phyloP scores from a whole-genome alignment of 2,888 invertebrate species.

The Philereme transversata region DNA sequence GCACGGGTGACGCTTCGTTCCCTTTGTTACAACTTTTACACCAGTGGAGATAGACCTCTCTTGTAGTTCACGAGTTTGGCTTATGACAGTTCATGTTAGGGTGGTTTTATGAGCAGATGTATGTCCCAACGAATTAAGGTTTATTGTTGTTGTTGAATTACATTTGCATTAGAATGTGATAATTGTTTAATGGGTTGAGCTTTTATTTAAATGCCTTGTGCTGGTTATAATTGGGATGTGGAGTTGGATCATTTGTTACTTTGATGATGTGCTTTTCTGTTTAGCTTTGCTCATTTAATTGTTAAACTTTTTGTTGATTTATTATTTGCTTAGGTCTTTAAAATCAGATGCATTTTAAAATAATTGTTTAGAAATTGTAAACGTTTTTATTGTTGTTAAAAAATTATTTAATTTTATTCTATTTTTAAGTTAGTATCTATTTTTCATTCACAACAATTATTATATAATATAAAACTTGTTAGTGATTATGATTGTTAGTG shows the following conservation, averaged over 20 bases:
- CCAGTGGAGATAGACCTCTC: slow-evolving; percentile 55
- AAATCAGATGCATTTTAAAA: neutral
- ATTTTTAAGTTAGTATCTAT: too few species aligned
- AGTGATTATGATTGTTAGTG: too few species aligned
- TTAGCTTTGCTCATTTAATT: neutral
- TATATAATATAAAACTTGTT: too few species aligned
- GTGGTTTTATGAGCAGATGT: slow-evolving; percentile 61
- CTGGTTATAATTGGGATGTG: slow-evolving; percentile 21
- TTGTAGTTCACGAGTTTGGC: slow-evolving; percentile 30
- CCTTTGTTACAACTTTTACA: slow-evolving; percentile 71
- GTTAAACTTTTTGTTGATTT: neutral
- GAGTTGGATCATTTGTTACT: slow-evolving; percentile 23
- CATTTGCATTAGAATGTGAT: slow-evolving; percentile 76
- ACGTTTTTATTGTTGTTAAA: too few species aligned
- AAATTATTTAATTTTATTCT: too few species aligned
- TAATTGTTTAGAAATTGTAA: too few species aligned
- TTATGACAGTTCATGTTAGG: slow-evolving; percentile 51
- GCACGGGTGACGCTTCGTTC: slow-evolving; percentile 60
- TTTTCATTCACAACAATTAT: too few species aligned
- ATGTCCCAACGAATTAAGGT: slow-evolving; percentile 58
- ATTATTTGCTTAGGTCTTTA: neutral
- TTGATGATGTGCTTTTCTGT: slow-evolving; percentile 14
- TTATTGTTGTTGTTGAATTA: slow-evolving; percentile 60
- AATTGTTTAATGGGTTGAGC: slow-evolving; percentile 67
- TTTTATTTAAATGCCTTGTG: slow-evolving; percentile 35